phyloP scores from a whole-genome alignment of 2,888 invertebrate species.

The Standfussiana lucernea region DNA sequence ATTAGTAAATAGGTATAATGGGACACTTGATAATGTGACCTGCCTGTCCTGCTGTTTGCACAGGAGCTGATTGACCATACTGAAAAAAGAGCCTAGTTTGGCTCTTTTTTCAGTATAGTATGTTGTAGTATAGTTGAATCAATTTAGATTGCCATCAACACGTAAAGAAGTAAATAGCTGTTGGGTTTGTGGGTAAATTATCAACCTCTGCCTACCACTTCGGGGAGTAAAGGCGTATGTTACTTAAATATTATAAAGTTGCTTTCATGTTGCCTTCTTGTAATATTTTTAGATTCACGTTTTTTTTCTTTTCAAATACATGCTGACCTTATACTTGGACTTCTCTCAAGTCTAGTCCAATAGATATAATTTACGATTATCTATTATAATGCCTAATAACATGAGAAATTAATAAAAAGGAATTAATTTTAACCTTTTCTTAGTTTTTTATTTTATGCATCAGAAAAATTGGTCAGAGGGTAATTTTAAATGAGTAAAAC shows the following conservation, averaged over 20 bases:
- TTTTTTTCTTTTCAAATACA: not conserved
- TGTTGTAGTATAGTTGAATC: too few species aligned
- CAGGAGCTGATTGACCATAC: not conserved
- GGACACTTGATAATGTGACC: not conserved
- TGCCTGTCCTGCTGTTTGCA: not conserved
- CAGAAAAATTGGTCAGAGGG: not conserved
- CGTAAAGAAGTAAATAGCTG: not conserved
- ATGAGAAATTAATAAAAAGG: not conserved
- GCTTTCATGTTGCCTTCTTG: not conserved
- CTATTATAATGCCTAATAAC: not conserved
- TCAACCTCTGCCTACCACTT: too few species aligned
- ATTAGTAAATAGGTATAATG: not conserved
- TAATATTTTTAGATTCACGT: not conserved
- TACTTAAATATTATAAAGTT: not conserved
- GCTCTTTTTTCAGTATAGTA: too few species aligned
- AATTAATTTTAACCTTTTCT: slow-evolving; percentile 7
- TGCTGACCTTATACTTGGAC: not conserved
- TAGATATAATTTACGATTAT: too few species aligned
- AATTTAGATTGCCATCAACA: too few species aligned
- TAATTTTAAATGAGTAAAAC: not conserved
- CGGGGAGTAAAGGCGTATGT: not conserved
- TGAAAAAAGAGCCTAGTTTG: too few species aligned
- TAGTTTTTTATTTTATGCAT: not conserved
- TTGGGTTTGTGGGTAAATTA: not conserved
- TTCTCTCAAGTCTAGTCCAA: not conserved